phyloP scores from a whole-genome alignment of 2,797 vertebrate species.

The Thaleichthys pacificus region DNA sequence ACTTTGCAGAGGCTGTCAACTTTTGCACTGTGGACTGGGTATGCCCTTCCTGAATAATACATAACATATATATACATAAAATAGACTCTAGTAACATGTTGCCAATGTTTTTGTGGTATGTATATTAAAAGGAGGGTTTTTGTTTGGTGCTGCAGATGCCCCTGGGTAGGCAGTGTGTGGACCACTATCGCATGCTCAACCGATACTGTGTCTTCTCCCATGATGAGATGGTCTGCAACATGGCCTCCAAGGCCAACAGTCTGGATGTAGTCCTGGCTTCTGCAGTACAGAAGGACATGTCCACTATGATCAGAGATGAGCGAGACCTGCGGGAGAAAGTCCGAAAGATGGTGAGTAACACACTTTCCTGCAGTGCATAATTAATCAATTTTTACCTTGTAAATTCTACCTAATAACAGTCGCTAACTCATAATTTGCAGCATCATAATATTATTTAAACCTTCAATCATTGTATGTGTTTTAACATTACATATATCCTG shows the following conservation, averaged over 20 bases:
- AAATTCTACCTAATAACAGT: too few species aligned
- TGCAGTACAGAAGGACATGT: slow-evolving; percentile 91
- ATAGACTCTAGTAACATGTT: neutral
- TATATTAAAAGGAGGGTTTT: neutral
- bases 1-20: slow-evolving; percentile 98
- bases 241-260: slow-evolving; percentile 84
- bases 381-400: neutral
- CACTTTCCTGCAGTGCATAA: neutral
- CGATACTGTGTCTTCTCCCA: slow-evolving; percentile 98
- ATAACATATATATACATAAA: too few species aligned
- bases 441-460: too few species aligned
- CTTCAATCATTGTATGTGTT: neutral
- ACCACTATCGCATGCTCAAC: slow-evolving; percentile 89
- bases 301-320: slow-evolving; percentile 88
- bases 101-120: neutral
- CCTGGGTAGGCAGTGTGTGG: slow-evolving; percentile 91
- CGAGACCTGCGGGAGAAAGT: slow-evolving; percentile 79
- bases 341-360: slow-evolving; percentile 82
- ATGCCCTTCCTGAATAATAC: slow-evolving; percentile 31
- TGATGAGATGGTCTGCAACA: slow-evolving; percentile 96
- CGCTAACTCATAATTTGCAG: too few species aligned
- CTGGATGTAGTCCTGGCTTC: slow-evolving; percentile 91
- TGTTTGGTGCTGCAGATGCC: slow-evolving; percentile 77
- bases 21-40: slow-evolving; percentile 99
- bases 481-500: neutral